Conservation (phyloP, 2,888 invertebrate species). For the Callyntrura guangdongensis region DNA sequence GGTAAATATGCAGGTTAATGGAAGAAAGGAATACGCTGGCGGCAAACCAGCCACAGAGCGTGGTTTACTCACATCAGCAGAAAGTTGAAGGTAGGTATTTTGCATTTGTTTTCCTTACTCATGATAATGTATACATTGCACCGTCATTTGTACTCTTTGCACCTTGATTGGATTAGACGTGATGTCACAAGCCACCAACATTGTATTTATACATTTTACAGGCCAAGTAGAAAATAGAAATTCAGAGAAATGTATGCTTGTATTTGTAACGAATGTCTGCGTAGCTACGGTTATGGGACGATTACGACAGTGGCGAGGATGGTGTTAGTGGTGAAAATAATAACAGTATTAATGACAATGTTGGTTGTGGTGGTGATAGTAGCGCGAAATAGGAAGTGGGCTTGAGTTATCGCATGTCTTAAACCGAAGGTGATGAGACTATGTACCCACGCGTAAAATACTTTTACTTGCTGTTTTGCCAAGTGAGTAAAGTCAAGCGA, state of each 20-base stretch:
- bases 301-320: neutral
- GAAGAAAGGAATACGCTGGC: neutral
- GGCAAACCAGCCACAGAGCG: neutral
- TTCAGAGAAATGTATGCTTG: neutral
- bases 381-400: slow-evolving; percentile 22
- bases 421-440: neutral
- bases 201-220: neutral
- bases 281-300: neutral
- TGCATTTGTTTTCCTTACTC: slow-evolving; percentile 2
- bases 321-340: slow-evolving; percentile 6
- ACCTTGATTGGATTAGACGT: slow-evolving; percentile 34
- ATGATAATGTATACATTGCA: slow-evolving; percentile 1
- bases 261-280: neutral
- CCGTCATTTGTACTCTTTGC: neutral
- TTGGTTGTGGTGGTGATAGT: neutral
- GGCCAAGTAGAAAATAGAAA: neutral
- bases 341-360: neutral
- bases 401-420: slow-evolving; percentile 12
- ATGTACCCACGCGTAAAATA: neutral
- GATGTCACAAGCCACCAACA: neutral
- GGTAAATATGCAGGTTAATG: neutral
- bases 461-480: neutral
- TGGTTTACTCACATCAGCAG: neutral
- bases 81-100: too few species aligned
- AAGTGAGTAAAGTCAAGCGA: neutral